phyloP scores from a whole-genome alignment of 2,888 invertebrate genomes.

The Xanthia icteritia region DNA sequence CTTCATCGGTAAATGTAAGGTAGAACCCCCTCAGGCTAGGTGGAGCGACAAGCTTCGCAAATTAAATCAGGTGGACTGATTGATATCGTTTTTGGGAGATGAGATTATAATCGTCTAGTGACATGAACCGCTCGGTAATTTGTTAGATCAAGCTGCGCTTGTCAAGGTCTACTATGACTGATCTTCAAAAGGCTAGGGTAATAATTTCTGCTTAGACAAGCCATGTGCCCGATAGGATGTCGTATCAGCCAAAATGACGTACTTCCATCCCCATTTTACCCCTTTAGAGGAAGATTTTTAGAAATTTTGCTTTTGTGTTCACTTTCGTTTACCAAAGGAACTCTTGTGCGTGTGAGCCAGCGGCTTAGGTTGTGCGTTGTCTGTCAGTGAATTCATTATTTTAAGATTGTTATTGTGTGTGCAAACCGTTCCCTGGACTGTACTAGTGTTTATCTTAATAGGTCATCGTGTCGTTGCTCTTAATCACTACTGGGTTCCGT shows the following conservation, averaged over 20 bases:
- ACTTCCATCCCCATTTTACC: no score
- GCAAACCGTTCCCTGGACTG: slow-evolving; percentile 2
- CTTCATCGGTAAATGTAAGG: background rate
- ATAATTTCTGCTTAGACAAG: no score
- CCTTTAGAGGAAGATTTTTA: no score
- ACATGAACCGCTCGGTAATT: no score
- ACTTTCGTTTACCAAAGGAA: no score
- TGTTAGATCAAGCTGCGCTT: background rate
- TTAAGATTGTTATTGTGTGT: background rate
- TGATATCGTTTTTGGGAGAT: background rate
- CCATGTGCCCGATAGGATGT: no score
- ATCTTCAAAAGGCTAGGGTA: background rate
- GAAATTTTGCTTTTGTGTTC: no score
- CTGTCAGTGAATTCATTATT: no score
- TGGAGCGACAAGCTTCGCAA: background rate
- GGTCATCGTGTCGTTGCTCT: slow-evolving; percentile 38
- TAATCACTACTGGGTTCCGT: slow-evolving; percentile 41
- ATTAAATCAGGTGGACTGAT: background rate
- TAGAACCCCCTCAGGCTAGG: background rate
- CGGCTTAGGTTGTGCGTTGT: no score
- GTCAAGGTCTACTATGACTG: background rate
- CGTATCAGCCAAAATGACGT: no score
- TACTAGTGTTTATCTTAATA: slow-evolving; percentile 33
- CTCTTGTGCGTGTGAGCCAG: no score
- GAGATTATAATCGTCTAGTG: background rate